Base-by-base conservation (phyloP, 2,113 vertebrate genomes). In the Lampris incognitus region DNA sequence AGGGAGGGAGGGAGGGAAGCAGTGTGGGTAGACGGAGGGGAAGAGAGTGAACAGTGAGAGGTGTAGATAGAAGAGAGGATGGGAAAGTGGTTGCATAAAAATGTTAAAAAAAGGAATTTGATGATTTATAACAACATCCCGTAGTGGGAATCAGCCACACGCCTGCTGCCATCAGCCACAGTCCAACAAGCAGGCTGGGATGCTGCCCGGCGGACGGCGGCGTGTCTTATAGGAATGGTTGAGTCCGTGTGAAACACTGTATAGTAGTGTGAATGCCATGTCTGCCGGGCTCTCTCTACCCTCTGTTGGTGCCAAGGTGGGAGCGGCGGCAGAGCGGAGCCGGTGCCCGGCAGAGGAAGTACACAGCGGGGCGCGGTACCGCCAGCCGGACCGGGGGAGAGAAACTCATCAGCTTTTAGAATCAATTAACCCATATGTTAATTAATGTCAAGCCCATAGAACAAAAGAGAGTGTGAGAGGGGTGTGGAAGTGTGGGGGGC, bases 391-490 rank as follows among this genome's bases (percentile, higher is more conserved):
- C 92, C 90, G 86, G 91, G 85, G 94, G 92, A 94, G 93, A 93
- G 91, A 95, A 95, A 96, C 96, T 96, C 94, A 94, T 95, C 93
- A 90, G 95, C 95, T 96, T 97, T 96, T 95, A 95, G 95, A 97
- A 97, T 96, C 95, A 97, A 97, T 97, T 98, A 98, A 97, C 95
- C 95, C 90, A 84, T 92, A 95, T 96, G 95, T 97, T 98, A 98
- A 98, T 98, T 98, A 98, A 97, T 95, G 95, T 96, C 96, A 97
- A 96, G 95, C 93, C 92, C 92, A 94, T 93, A 92, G 93, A 95
- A 95, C 93, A 95, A 95, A 95, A 93, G 90, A 89, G 89, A 92
- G 92, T 82, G 83, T 89, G 91, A 89, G 93, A 88, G 90, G 88
- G 84, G 82, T 81, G 83, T 71, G 75, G 87, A 72, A 79, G 78